phyloP scores from a whole-genome alignment of 1,140 invertebrate genomes.

The Dryas iulia region DNA sequence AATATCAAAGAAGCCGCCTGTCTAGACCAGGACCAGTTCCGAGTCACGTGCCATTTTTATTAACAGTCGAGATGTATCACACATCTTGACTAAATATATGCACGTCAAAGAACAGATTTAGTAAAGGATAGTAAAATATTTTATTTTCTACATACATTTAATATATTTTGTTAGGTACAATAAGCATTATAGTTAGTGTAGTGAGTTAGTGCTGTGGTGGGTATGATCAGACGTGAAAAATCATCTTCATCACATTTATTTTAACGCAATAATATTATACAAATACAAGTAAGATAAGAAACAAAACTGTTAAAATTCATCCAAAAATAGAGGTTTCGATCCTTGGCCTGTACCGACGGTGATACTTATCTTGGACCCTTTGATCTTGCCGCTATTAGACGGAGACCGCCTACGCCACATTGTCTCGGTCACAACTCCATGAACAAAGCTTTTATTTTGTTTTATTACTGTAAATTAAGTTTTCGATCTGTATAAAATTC shows the following conservation, averaged over 20 bases:
- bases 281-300: slow-evolving; percentile 45
- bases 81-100: not conserved
- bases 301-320: slow-evolving; percentile 62
- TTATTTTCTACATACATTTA: too few species aligned
- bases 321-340: slow-evolving; percentile 64
- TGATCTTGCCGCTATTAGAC: slow-evolving; percentile 58
- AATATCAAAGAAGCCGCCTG: slow-evolving; percentile 60
- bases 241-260: not conserved
- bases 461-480: slow-evolving; percentile 25
- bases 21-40: slow-evolving; percentile 7
- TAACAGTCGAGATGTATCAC: not conserved
- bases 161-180: too few species aligned
- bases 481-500: not conserved
- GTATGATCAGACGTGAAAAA: too few species aligned
- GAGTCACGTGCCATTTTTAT: slow-evolving; percentile 20
- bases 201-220: too few species aligned
- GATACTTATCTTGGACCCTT: slow-evolving; percentile 66
- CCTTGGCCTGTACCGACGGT: slow-evolving; percentile 47
- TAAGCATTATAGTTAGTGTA: too few species aligned
- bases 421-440: slow-evolving; percentile 35
- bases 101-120: not conserved
- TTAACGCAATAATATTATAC: not conserved
- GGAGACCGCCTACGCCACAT: slow-evolving; percentile 46
- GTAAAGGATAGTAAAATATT: too few species aligned
- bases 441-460: slow-evolving; percentile 36